These are phyloP conservation scores for Palythoa grandis DNA, from an alignment of 92 coral and sea anemone species.

Conservation along the genomic window DNA sequence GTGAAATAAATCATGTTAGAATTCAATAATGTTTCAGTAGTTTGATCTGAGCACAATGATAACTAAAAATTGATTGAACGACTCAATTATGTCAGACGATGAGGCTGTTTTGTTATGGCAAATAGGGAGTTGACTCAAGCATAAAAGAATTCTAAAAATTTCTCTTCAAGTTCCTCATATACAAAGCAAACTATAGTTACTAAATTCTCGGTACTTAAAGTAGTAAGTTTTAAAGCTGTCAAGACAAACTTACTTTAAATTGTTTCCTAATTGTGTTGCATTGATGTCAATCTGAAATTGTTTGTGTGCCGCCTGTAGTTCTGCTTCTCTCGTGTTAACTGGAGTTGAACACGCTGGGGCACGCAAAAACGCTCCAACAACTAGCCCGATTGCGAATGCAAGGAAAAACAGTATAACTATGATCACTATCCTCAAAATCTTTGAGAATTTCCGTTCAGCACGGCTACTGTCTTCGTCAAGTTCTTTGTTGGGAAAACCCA, in stretches of 20 bases:
- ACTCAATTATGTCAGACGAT: neutral
- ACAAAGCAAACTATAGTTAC: neutral
- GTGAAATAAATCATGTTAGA: neutral
- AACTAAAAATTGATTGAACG: neutral
- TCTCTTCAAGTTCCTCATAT: neutral
- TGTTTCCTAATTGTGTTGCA: slow-evolving; percentile 24
- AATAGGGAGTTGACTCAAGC: slow-evolving; percentile 3
- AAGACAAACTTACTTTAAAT: slow-evolving; percentile 15
- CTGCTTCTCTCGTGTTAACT: slow-evolving; percentile 3
- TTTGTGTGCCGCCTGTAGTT: neutral
- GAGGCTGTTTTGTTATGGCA: neutral
- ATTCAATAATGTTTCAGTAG: neutral
- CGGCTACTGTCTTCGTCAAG: neutral
- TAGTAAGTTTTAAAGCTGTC: neutral
- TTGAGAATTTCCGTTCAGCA: neutral
- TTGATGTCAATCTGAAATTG: slow-evolving; percentile 20
- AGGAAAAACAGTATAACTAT: slow-evolving; percentile 18
- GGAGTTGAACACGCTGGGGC: slow-evolving; percentile 22
- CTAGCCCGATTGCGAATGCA: slow-evolving; percentile 34
- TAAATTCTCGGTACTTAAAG: neutral
- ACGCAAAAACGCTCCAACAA: slow-evolving; percentile 40
- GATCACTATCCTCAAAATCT: slow-evolving; percentile 6
- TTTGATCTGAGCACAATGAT: neutral
- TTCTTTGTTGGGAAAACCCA: slow-evolving; percentile 6
- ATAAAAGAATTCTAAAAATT: neutral